These are phyloP conservation scores for Drosophila macrospina DNA, from an alignment of 2,888 invertebrate genomes.

Conservation along the genomic window DNA sequence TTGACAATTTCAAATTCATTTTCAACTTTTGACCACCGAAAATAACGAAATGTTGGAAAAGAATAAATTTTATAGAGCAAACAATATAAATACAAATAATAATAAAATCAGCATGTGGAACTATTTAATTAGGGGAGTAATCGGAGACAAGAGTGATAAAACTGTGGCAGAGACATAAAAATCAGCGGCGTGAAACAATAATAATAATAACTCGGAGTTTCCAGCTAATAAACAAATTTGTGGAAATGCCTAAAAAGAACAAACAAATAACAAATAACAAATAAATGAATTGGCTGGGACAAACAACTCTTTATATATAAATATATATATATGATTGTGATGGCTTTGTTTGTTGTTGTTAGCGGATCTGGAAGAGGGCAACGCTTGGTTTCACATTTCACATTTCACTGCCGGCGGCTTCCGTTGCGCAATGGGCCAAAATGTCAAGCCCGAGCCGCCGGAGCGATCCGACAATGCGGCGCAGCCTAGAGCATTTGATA, in stretches of 20 bases:
- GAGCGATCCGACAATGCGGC: not conserved
- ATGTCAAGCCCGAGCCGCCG: constrained; percentile 22
- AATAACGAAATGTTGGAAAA: too few species aligned
- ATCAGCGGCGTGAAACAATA: constrained; percentile 63
- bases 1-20: too few species aligned
- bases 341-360: constrained; percentile 41
- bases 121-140: constrained; percentile 48
- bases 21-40: too few species aligned
- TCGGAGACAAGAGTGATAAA: constrained; percentile 17
- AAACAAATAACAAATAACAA: constrained; percentile 43
- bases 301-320: constrained; percentile 48
- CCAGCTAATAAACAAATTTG: constrained; percentile 72
- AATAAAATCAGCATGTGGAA: constrained; percentile 51
- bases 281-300: constrained; percentile 52
- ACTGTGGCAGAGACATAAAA: constrained; percentile 35
- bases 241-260: constrained; percentile 43
- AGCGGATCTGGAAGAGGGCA: constrained; percentile 44
- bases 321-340: constrained; percentile 26
- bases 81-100: not conserved
- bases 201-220: constrained; percentile 53
- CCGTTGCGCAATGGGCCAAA: constrained; percentile 57
- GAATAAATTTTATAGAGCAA: not conserved
- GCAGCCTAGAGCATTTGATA: constrained; percentile 39
- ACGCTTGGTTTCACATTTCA: constrained; percentile 82
- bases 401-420: constrained; percentile 44